Evolutionary conservation across 2,888 invertebrate species (phyloP), one percentile per base, ranked within the genome.

Genomic region (Cataglyphis cursor): DNA sequence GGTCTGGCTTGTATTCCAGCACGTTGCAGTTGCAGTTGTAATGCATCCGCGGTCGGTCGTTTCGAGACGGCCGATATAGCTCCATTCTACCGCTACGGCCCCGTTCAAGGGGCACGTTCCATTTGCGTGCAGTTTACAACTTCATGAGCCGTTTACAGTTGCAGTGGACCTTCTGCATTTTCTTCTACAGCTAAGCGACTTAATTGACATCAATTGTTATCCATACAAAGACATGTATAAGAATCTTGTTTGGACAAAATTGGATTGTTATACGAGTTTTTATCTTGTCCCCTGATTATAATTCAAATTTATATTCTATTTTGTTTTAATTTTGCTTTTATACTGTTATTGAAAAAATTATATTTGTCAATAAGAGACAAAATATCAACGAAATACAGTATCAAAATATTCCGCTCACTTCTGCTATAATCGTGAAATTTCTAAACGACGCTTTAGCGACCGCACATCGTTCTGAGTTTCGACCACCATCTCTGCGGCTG

Each of bases 121-220:
- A 88, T 88, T 89, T 90, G 88, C 89, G 87, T 89, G 85, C 82
- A 87, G 87, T 91, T 90, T 88, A 87, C 90, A 91, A 88, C 85
- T 84, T 87, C 78, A 57, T 87, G 62, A 62, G 57, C 87, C 87
- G 78, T 82, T 90, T 83, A 80, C 82, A 87, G 81, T 65, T 83
- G 31, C 18, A 48, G n/a, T 51, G 31, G n/a, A 62, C 35, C 35
- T n/a, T 64, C 24, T 35, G 18, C 24, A 64, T 10, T 31, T n/a
- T 73, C 41, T n/a, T 73, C 28, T 61, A n/a, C 2, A 18, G 24
- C 41, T 73, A 61, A 61, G 15, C 9, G n/a, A 31, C 15, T 41
- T 8, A 35, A 21, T 41, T 31, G 28, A n/a, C 41, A n/a, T 61
- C 12, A 38, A 24, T 4, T 70, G 12, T 64, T 31, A n/a, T 28